A percentile compares a stretch with the other conserved stretches of the same genome.
phyloP scores from a whole-genome alignment of 2,113 vertebrate species.

The Muscicapa adusta region DNA sequence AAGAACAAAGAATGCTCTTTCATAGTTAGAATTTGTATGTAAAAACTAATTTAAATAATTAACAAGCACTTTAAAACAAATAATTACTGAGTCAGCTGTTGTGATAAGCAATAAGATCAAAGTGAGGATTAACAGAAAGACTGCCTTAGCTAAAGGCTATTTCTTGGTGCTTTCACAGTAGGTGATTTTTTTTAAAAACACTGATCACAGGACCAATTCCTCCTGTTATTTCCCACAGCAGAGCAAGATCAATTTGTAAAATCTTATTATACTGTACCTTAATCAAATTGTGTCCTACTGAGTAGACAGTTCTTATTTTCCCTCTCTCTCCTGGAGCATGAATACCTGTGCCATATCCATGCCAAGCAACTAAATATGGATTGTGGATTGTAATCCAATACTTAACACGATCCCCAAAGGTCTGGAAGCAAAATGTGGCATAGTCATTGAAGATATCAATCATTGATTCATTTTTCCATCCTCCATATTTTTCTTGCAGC shows the following conservation, averaged over 20 bases:
- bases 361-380: constrained; percentile 87
- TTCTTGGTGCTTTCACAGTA: background rate
- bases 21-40: background rate
- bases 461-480: constrained; percentile 85
- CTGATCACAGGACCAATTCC: background rate
- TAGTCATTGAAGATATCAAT: constrained; percentile 85
- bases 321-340: constrained; percentile 88
- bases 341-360: constrained; percentile 86
- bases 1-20: background rate
- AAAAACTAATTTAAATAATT: background rate
- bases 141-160: background rate
- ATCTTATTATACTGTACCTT: constrained; percentile 77
- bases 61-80: background rate
- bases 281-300: constrained; percentile 92
- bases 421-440: constrained; percentile 88
- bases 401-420: constrained; percentile 86
- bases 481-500: constrained; percentile 85
- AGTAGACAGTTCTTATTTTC: constrained; percentile 72
- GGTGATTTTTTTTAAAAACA: background rate
- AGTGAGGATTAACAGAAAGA: background rate
- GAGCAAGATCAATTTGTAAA: background rate
- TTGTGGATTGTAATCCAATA: constrained; percentile 97
- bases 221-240: background rate
- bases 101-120: background rate
- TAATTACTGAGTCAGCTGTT: background rate